A percentile compares a stretch with the other conserved stretches of the same genome.
phyloP scores from a whole-genome alignment of 2,113 vertebrate genomes.

The Alosa alosa region DNA sequence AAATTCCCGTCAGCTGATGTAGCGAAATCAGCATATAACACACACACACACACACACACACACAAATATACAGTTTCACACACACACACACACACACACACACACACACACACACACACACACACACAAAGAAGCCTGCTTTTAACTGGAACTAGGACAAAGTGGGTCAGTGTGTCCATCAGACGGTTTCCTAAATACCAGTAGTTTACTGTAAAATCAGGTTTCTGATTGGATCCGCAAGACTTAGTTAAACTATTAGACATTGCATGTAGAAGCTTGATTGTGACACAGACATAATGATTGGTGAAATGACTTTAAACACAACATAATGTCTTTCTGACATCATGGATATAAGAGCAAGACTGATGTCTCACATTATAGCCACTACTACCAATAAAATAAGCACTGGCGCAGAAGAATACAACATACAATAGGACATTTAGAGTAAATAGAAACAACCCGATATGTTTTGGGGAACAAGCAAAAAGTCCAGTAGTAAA shows the following conservation, averaged over 20 bases:
- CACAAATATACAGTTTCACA: not conserved
- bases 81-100: not conserved
- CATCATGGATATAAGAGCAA: too few relatives aligned
- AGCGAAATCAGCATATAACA: not conserved
- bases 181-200: not conserved
- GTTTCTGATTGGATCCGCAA: not conserved
- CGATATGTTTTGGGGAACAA: not conserved
- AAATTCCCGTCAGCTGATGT: not conserved
- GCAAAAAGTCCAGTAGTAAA: not conserved
- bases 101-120: not conserved
- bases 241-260: slow-evolving; percentile 8
- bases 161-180: not conserved
- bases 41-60: not conserved
- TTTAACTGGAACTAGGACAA: not conserved
- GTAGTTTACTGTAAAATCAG: not conserved
- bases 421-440: not conserved
- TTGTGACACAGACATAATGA: slow-evolving; percentile 6
- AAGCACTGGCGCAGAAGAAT: not conserved
- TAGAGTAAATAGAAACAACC: too few relatives aligned
- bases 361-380: not conserved
- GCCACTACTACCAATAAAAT: too few relatives aligned
- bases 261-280: not conserved
- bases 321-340: not conserved
- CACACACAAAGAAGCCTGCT: not conserved
- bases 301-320: not conserved